A percentile compares a stretch with the other conserved stretches of the same genome.
Evolutionary conservation across 2,888 invertebrate genomes (phyloP).

Genomic region (Clivina fossor): DNA sequence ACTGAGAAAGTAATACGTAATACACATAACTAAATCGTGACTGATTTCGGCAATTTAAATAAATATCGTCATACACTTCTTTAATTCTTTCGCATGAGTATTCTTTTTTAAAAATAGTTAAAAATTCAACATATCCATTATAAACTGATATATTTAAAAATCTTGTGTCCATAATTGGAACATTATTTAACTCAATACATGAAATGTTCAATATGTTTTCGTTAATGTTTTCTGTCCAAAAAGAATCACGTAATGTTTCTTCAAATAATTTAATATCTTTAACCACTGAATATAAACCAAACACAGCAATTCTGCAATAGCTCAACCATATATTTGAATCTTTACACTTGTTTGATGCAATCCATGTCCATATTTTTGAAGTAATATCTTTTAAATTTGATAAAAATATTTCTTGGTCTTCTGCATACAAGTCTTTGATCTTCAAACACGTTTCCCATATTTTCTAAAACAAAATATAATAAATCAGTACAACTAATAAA

Average conservation of each 20-base stretch:
- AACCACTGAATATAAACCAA: background rate
- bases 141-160: too few relatives aligned
- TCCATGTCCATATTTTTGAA: background rate
- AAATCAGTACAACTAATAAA: background rate
- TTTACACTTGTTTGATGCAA: background rate
- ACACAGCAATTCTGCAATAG: background rate
- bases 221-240: too few relatives aligned
- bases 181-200: too few relatives aligned
- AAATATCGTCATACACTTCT: too few relatives aligned
- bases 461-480: background rate
- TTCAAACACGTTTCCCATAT: background rate
- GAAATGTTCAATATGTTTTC: too few relatives aligned
- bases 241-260: too few relatives aligned
- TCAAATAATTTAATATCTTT: too few relatives aligned
- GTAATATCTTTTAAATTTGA: background rate
- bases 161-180: too few relatives aligned
- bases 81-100: too few relatives aligned
- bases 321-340: constrained; percentile 3
- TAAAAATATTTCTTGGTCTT: background rate
- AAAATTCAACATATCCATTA: too few relatives aligned
- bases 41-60: too few relatives aligned
- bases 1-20: background rate
- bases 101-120: too few relatives aligned
- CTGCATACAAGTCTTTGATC: background rate
- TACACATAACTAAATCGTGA: background rate